Conservation (phyloP, 2,113 vertebrate species). For the Sorex araneus region DNA sequence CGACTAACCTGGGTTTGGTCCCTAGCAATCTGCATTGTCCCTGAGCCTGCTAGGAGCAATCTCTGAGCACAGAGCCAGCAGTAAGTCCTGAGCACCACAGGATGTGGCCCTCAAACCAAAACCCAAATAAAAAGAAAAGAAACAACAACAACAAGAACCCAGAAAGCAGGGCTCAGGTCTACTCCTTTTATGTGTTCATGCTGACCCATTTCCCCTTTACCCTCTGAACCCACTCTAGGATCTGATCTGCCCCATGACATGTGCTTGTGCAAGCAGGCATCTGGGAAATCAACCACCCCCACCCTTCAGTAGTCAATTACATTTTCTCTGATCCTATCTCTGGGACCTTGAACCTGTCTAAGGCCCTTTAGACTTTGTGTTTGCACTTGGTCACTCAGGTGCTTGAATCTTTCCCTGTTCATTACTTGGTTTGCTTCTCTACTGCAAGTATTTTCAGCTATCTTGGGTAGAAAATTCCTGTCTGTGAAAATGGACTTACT, state of each 20-base stretch:
- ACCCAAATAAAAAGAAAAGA: no score
- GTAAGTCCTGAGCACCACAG: no score
- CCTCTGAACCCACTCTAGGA: not conserved
- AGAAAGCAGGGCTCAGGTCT: not conserved
- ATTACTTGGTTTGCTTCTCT: not conserved
- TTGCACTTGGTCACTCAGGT: slow-evolving; percentile 52
- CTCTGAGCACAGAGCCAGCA: no score
- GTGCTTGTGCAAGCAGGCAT: slow-evolving; percentile 25
- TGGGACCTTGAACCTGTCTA: slow-evolving; percentile 77
- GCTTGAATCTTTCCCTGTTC: slow-evolving; percentile 55
- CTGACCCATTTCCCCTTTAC: no score
- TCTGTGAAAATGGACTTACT: not conserved
- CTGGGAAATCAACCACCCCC: not conserved
- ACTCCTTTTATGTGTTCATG: not conserved
- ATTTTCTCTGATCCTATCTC: slow-evolving; percentile 69
- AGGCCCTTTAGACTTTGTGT: slow-evolving; percentile 79
- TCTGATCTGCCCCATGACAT: not conserved
- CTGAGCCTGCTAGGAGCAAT: no score
- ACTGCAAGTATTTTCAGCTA: not conserved
- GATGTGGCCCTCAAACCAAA: no score
- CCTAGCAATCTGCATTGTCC: no score
- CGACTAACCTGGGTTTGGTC: no score
- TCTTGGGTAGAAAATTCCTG: slow-evolving; percentile 17
- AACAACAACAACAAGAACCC: no score
- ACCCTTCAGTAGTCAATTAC: slow-evolving; percentile 43